phyloP scores from a whole-genome alignment of 2,797 vertebrate species.

The Pelodytes ibericus region DNA sequence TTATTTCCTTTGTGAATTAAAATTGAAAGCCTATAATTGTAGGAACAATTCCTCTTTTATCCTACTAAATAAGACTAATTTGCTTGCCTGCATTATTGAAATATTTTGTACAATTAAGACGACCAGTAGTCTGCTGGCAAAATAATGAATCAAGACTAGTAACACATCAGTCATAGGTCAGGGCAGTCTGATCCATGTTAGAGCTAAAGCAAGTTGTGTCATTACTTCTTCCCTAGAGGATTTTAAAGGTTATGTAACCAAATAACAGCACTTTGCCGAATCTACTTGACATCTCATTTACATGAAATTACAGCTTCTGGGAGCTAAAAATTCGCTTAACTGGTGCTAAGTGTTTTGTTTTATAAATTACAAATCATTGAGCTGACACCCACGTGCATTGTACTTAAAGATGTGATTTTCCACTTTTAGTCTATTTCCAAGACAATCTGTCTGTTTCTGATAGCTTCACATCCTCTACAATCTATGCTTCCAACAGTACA shows the following conservation, averaged over 20 bases:
- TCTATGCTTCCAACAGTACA: neutral
- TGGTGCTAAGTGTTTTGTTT: slow-evolving; percentile 2
- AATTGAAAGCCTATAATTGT: too few relatives aligned
- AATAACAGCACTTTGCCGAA: slow-evolving; percentile 18
- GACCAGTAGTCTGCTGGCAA: neutral
- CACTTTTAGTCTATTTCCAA: neutral
- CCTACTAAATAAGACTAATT: too few relatives aligned
- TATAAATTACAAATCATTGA: slow-evolving; percentile 11
- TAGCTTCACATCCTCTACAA: neutral
- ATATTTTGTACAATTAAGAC: too few relatives aligned
- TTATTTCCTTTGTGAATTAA: too few relatives aligned
- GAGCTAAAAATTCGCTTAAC: slow-evolving; percentile 3
- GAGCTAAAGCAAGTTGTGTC: slow-evolving; percentile 7
- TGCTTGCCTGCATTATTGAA: too few relatives aligned
- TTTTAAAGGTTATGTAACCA: slow-evolving; percentile 37
- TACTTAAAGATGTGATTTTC: slow-evolving; percentile 5
- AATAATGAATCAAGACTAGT: neutral
- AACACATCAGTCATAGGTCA: neutral
- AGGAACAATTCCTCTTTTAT: too few relatives aligned
- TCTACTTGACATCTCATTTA: slow-evolving; percentile 35
- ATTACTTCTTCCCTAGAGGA: neutral
- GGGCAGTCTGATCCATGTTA: neutral
- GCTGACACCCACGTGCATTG: neutral
- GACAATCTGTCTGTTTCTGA: neutral
- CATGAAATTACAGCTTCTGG: slow-evolving; percentile 44